Percentiles rank a stretch among this genome's conserved stretches.
These are phyloP conservation scores for Onychorhynchus coronatus DNA, from an alignment of 2,113 vertebrate species.

Conservation along the genomic window DNA sequence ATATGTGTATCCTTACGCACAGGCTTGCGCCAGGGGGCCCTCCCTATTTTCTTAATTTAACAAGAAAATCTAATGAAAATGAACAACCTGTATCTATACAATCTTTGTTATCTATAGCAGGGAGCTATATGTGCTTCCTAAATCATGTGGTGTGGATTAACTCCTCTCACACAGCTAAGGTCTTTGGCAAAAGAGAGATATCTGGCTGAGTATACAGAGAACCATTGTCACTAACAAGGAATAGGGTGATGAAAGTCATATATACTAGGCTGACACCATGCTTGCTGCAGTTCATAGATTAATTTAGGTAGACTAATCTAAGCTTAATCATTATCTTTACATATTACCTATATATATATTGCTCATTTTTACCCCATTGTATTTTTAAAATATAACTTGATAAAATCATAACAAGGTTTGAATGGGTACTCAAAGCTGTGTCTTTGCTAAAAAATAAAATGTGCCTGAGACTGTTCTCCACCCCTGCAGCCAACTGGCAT, in stretches of 20 bases:
- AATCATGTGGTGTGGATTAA: not conserved
- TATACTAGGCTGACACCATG: not conserved
- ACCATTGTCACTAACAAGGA: fast-evolving
- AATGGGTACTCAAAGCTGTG: not conserved
- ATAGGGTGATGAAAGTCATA: not conserved
- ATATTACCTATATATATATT: not conserved
- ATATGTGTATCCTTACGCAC: not conserved
- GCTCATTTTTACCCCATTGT: not conserved
- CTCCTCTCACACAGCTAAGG: not conserved
- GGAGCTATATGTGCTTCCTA: not conserved
- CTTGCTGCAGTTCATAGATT: not conserved
- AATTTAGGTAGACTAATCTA: not conserved
- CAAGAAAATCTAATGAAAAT: not conserved
- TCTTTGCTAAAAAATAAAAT: not conserved
- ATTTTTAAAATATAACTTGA: not conserved
- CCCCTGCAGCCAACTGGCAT: not conserved
- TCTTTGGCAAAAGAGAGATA: not conserved
- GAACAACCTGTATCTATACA: not conserved
- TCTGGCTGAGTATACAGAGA: not conserved
- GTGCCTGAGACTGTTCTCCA: not conserved
- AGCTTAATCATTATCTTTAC: not conserved
- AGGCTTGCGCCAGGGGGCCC: not conserved
- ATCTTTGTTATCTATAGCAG: not conserved
- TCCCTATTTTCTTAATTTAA: not conserved
- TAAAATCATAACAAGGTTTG: not conserved